Conservation (phyloP, 2,888 invertebrate genomes). For the Meloe dianella region DNA sequence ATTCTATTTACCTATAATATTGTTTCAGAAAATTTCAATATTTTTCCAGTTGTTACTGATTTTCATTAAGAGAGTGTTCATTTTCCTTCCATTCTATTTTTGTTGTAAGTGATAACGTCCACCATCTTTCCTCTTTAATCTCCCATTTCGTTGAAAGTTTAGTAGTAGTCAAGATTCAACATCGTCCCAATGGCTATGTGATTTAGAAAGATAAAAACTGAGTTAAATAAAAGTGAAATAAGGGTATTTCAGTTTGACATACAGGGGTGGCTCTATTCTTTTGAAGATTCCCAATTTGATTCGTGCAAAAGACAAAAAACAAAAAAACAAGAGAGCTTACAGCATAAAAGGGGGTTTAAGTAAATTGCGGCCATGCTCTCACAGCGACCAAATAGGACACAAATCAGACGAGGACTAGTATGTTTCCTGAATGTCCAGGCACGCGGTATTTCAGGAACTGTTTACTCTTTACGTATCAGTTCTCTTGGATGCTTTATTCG, state of each 20-base stretch:
- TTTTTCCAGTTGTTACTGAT: slow-evolving; percentile 24
- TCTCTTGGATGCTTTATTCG: not conserved
- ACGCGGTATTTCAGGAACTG: not conserved
- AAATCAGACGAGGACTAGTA: not conserved
- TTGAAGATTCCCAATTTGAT: slow-evolving; percentile 60
- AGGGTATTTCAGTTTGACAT: slow-evolving; percentile 50
- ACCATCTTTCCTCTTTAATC: slow-evolving; percentile 45
- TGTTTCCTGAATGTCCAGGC: slow-evolving; percentile 9
- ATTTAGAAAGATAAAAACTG: slow-evolving; percentile 53
- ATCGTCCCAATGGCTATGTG: slow-evolving; percentile 48
- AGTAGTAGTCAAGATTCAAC: slow-evolving; percentile 50
- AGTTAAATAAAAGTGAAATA: slow-evolving; percentile 58
- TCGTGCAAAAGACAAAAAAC: slow-evolving; percentile 32
- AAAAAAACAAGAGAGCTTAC: not conserved
- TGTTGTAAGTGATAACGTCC: not conserved
- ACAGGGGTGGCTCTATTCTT: slow-evolving; percentile 47
- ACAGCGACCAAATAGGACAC: not conserved
- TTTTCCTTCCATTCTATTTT: not conserved
- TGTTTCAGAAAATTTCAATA: not conserved
- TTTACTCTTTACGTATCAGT: slow-evolving; percentile 8
- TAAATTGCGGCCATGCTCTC: slow-evolving; percentile 56
- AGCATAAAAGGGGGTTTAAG: slow-evolving; percentile 50
- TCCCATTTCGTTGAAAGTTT: slow-evolving; percentile 50
- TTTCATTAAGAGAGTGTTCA: not conserved
- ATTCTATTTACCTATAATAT: slow-evolving; percentile 30